Evolutionary conservation across 2,797 vertebrate genomes (phyloP), one percentile per base, ranked within the genome.

Genomic region (Onychomys arenicola): DNA sequence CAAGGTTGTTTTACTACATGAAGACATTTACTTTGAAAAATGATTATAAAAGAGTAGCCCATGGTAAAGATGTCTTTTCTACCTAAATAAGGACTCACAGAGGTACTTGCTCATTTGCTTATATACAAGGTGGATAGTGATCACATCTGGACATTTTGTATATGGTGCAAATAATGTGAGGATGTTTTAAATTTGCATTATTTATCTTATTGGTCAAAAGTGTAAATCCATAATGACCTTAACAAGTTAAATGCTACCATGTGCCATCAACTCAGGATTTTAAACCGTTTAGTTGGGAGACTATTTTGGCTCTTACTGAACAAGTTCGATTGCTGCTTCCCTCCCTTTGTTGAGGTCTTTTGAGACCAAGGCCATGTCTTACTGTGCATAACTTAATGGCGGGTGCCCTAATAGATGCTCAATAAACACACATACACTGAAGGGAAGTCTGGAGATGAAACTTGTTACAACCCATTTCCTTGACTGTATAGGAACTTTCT

Each of bases 361-460:
- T 52, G 49, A 91, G 27, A 92, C 55, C 7, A 37, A 90, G 43
- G 55, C 76, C 6, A 55, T 37, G 11, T 67, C 75, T 89, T 61
- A 19, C 67, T 59, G 4, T 55, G 57, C 81, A 27, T 57, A 61
- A 32, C 55, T 37, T 19, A 40, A 25, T 8, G 27, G 75, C 6
- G 37, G 37, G 34, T 61, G 87, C 49, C 49, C 55, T 9, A 59
- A 61, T 3, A 89, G 87, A 88, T 43, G 65, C 17, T 91, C 32
- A 61, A n/a, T 40, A 82, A 93, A 96, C 29, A 76, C 40, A 43
- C 7, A 37, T 29, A 90, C 88, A 91, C 29, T 80, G 81, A 57
- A 82, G 69, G 40, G 13, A 76, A n/a, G 14, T 49, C 52, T 46
- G 75, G 52, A 89, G 40, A 84, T 76, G 55, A 85, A 40, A 81